phyloP scores from a whole-genome alignment of 2,888 invertebrate genomes.

The Galeopsomyia nigrocyanea region DNA sequence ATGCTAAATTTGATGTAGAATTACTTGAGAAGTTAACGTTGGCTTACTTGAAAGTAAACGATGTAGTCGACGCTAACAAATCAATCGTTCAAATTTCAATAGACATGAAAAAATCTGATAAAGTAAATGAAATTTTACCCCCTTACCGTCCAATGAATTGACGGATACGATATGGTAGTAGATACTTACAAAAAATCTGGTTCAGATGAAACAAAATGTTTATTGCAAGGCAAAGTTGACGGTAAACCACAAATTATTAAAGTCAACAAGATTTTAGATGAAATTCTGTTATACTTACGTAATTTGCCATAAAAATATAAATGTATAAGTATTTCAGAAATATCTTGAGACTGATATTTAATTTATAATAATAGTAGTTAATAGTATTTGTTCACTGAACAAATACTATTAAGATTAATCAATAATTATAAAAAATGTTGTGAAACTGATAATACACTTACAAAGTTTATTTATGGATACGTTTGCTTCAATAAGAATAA shows the following conservation, averaged over 20 bases:
- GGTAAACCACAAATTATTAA: constrained; percentile 11
- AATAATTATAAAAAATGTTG: no score
- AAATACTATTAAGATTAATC: no score
- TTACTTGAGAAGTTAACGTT: constrained; percentile 13
- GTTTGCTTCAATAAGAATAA: no score
- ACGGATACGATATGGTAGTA: constrained; percentile 2
- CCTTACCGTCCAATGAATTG: background rate
- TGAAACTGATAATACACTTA: no score
- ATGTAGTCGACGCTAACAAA: background rate
- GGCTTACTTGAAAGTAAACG: background rate
- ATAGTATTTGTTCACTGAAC: no score
- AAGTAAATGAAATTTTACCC: background rate
- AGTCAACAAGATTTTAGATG: background rate
- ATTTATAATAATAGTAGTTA: no score
- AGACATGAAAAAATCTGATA: background rate
- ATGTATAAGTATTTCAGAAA: background rate
- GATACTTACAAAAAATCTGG: constrained; percentile 16
- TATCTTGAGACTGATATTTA: no score
- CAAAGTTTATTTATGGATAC: no score
- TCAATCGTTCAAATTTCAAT: background rate
- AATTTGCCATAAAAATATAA: background rate
- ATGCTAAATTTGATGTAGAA: constrained; percentile 19
- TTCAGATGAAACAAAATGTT: constrained; percentile 1
- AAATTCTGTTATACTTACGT: background rate
- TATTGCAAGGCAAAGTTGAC: constrained; percentile 10